Base-by-base conservation (phyloP, 2,888 invertebrate species). In the Eupithecia centaureata region DNA sequence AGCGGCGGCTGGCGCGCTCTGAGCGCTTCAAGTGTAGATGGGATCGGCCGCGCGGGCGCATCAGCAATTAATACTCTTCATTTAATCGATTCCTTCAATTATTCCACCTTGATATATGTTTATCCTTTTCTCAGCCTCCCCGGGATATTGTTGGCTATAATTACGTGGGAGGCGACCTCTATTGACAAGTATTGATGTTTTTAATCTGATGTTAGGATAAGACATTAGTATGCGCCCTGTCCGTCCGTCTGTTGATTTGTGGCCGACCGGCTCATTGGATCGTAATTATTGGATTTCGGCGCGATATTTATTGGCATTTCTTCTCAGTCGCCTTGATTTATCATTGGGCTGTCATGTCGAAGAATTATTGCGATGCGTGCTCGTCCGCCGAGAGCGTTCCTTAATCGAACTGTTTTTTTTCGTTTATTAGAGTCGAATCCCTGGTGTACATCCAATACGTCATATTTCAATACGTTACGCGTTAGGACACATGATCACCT, bases 141-240 rank as follows among this genome's bases (percentile, higher is more conserved):
- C 90, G 87, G 90, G 91, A 91, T 92, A 91, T 90, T 90, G 90
- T 90, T 88, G 90, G 86, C 88, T 90, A 89, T 93, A 92, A 93
- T 93, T 92, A 91, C 90, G 89, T 92, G 92, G 92, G 92, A 91
- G 92, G 91, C 88, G 90, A 90, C 88, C 88, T 89, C 89, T 89
- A 91, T 90, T 90, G 93, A 91, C 92, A 92, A 89, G 90, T 92
- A 93, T 93, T 91, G 93, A 93, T 93, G 93, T 88, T 89, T 92
- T 92, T 92, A 92, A 93, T 93, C 92, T 91, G 91, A 93, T 92
- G 91, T 91, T 91, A 92, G 92, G 92, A 91, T 91, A 90, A 89
- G 89, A 85, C 91, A 91, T 92, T 91, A 89, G 91, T 91, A 91
- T 91, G 91, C 86, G 85, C 83, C 86, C 85, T 57, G 87, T 87